phyloP scores from a whole-genome alignment of 2,797 vertebrate species.

The Crypturellus tataupa region DNA sequence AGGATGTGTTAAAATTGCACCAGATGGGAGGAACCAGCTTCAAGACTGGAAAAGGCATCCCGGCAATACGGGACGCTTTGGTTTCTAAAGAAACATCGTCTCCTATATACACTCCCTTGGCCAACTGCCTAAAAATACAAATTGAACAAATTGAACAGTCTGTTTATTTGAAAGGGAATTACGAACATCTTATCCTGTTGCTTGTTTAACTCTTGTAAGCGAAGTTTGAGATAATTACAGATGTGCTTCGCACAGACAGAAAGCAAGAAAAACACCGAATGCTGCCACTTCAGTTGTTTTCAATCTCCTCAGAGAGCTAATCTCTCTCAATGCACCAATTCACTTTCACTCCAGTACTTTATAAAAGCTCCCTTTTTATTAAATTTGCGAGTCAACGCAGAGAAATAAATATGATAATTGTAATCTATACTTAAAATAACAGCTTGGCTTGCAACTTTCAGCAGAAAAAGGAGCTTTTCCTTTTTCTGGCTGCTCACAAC shows the following conservation, averaged over 20 bases:
- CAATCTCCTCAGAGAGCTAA: conserved; percentile 20
- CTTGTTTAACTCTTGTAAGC: conserved; percentile 54
- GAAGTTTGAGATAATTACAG: conserved; percentile 69
- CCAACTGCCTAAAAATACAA: conserved; percentile 37
- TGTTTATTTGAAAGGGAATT: conserved; percentile 45
- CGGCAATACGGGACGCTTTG: neutral
- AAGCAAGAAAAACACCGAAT: conserved; percentile 6
- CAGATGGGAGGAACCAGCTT: neutral
- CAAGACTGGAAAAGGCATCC: neutral
- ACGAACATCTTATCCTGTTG: conserved; percentile 39
- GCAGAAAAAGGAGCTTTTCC: neutral
- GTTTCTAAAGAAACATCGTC: conserved; percentile 3
- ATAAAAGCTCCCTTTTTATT: conserved; percentile 49
- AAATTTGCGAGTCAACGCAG: conserved; percentile 43
- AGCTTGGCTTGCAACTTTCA: conserved; percentile 1
- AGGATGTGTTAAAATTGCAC: neutral
- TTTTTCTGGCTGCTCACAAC: neutral
- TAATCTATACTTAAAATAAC: conserved; percentile 55
- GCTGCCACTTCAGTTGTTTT: conserved; percentile 47
- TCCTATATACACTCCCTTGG: neutral
- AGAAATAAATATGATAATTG: conserved; percentile 45
- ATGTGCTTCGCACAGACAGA: neutral
- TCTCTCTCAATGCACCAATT: conserved; percentile 40
- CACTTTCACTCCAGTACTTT: conserved; percentile 11
- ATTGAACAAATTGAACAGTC: conserved; percentile 9